Percentiles rank a stretch among this genome's conserved stretches.
Evolutionary conservation across 2,797 vertebrate species (phyloP).

Genomic region (Australoheros facetus): DNA sequence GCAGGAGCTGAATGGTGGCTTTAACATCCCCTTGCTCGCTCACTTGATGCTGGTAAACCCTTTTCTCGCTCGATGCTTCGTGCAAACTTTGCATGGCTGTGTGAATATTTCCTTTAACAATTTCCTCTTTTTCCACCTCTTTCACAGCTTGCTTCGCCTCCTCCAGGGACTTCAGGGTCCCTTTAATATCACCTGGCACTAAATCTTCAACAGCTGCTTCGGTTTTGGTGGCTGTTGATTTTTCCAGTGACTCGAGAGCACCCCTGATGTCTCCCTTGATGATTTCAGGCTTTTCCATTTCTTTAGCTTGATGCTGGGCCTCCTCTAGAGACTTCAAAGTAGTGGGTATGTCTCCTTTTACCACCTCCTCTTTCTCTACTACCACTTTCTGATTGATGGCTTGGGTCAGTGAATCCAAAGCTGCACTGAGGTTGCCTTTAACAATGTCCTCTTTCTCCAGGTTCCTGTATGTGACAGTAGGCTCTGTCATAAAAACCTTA

Average conservation of each 20-base stretch:
- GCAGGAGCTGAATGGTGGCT: slow-evolving; percentile 80
- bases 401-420: slow-evolving; percentile 86
- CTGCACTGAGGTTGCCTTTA: slow-evolving; percentile 87
- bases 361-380: slow-evolving; percentile 87
- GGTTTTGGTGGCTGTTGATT: slow-evolving; percentile 80
- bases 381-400: slow-evolving; percentile 83
- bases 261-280: slow-evolving; percentile 85
- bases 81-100: slow-evolving; percentile 75
- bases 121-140: slow-evolving; percentile 81
- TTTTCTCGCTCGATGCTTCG: slow-evolving; percentile 81
- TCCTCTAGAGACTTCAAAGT: slow-evolving; percentile 87
- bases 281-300: slow-evolving; percentile 84
- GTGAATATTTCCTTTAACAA: slow-evolving; percentile 81
- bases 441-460: slow-evolving; percentile 84
- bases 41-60: slow-evolving; percentile 78
- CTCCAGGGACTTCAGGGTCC: slow-evolving; percentile 87
- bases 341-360: slow-evolving; percentile 84
- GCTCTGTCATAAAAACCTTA: slow-evolving; percentile 87
- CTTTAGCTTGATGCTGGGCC: slow-evolving; percentile 82
- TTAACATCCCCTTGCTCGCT: slow-evolving; percentile 80
- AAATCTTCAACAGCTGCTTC: slow-evolving; percentile 86
- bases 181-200: slow-evolving; percentile 85
- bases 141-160: slow-evolving; percentile 84
- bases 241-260: slow-evolving; percentile 88
- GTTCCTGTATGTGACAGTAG: slow-evolving; percentile 76